Percentiles rank a stretch among this genome's conserved stretches.
Conservation (phyloP, 1,140 invertebrate genomes). For the fruit fly (Drosophila melanogaster) region DNA sequence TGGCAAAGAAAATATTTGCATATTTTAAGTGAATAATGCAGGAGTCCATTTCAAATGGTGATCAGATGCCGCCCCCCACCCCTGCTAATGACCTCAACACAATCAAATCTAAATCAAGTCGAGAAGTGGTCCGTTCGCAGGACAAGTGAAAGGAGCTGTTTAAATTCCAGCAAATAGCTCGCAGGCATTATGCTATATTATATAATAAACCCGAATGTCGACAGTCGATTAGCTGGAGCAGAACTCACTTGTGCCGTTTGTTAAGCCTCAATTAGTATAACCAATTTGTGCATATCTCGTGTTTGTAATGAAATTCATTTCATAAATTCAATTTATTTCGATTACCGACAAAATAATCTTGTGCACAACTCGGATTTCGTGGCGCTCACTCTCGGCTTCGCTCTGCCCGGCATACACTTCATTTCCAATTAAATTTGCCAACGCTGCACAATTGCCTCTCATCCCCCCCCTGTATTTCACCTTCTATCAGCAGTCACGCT, state of each 20-base stretch:
- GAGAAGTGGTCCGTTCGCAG: slow-evolving; percentile 13
- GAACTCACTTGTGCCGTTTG: slow-evolving; percentile 4
- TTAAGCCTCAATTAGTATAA: slow-evolving; percentile 74
- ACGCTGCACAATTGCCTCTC: slow-evolving; percentile 59
- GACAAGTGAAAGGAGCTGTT: not conserved
- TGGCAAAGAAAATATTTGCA: slow-evolving; percentile 70
- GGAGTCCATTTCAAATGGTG: slow-evolving; percentile 57
- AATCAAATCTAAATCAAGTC: slow-evolving; percentile 51
- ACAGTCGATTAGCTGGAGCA: slow-evolving; percentile 9
- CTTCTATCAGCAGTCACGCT: slow-evolving; percentile 39
- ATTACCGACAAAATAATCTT: slow-evolving; percentile 83
- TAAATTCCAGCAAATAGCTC: slow-evolving; percentile 31
- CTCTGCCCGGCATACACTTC: slow-evolving; percentile 57
- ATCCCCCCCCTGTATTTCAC: not conserved
- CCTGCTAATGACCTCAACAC: slow-evolving; percentile 50
- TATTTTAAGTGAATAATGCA: slow-evolving; percentile 62
- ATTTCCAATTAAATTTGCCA: slow-evolving; percentile 80
- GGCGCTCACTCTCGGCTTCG: slow-evolving; percentile 20
- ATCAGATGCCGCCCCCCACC: slow-evolving; percentile 29
- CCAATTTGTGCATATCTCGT: slow-evolving; percentile 60
- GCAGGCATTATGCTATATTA: not conserved
- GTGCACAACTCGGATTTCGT: slow-evolving; percentile 48
- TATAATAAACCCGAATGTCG: not conserved
- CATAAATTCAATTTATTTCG: slow-evolving; percentile 82
- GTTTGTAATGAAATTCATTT: slow-evolving; percentile 76